phyloP scores from a whole-genome alignment of 1,140 invertebrate genomes.

The Tribolium castaneum region DNA sequence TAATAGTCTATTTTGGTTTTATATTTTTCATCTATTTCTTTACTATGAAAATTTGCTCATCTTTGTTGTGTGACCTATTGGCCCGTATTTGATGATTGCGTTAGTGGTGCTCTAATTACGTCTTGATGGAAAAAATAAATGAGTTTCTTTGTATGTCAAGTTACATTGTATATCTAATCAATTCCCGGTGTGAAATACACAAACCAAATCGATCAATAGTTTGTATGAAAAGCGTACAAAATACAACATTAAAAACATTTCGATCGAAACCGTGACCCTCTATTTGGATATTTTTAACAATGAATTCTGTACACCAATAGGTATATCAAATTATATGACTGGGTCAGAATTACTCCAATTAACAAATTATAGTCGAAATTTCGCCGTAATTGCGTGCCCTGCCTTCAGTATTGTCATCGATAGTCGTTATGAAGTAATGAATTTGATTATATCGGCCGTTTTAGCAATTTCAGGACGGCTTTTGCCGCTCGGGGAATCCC shows the following conservation, averaged over 20 bases:
- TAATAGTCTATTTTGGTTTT: too few species aligned
- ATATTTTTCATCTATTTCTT: neutral
- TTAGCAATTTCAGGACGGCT: too few species aligned
- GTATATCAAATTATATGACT: neutral
- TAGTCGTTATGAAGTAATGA: neutral
- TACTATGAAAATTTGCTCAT: neutral
- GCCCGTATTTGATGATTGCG: neutral
- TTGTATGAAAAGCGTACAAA: neutral
- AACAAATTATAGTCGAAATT: neutral
- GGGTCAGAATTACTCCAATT: neutral
- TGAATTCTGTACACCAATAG: too few species aligned
- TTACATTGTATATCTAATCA: constrained; percentile 1
- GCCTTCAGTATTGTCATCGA: constrained; percentile 6
- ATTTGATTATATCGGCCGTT: too few species aligned
- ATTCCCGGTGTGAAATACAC: constrained; percentile 1
- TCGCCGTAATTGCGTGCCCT: neutral
- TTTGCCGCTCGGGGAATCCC: neutral
- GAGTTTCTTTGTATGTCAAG: neutral
- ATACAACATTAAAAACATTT: neutral
- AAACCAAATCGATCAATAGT: neutral
- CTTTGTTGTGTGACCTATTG: neutral
- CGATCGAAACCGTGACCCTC: neutral
- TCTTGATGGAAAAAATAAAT: neutral
- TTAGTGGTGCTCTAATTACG: neutral
- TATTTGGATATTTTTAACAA: neutral